phyloP scores from a whole-genome alignment of 2,888 invertebrate genomes.

The Chrysolina americana region DNA sequence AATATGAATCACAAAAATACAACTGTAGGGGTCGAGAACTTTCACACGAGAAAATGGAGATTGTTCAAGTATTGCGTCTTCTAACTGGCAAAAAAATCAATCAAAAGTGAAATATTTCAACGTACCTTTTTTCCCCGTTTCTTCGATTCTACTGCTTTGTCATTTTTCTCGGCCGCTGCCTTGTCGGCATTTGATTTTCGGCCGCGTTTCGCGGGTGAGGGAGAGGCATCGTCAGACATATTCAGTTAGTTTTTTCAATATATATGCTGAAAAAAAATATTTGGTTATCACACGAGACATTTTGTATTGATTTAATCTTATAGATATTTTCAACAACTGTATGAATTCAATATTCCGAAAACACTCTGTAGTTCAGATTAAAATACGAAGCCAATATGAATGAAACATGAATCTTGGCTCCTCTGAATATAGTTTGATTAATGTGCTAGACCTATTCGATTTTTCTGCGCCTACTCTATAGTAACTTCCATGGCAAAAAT shows the following conservation, averaged over 20 bases:
- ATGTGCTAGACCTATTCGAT: too few species aligned
- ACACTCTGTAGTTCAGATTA: too few species aligned
- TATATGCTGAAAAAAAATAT: slow-evolving; percentile 6
- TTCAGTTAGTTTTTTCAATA: slow-evolving; percentile 40
- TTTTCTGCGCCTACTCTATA: too few species aligned
- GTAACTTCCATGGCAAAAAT: too few species aligned
- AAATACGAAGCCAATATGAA: too few species aligned
- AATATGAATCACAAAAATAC: not conserved
- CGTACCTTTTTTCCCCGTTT: slow-evolving; percentile 59
- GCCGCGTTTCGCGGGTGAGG: slow-evolving; percentile 69
- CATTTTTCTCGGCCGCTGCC: slow-evolving; percentile 55
- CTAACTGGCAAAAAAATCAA: not conserved
- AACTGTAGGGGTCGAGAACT: not conserved
- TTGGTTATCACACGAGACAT: too few species aligned
- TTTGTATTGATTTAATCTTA: too few species aligned
- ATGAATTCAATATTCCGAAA: too few species aligned
- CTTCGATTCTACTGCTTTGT: slow-evolving; percentile 56
- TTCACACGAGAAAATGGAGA: not conserved
- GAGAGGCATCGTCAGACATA: slow-evolving; percentile 67
- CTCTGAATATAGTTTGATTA: too few species aligned
- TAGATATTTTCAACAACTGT: too few species aligned
- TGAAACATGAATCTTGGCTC: too few species aligned
- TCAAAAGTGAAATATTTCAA: not conserved
- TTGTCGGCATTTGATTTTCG: slow-evolving; percentile 64
- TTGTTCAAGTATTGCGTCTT: not conserved